A percentile compares a stretch with the other conserved stretches of the same genome.
Conservation (phyloP, 2,797 vertebrate species). For the Malurus leucopterus region DNA sequence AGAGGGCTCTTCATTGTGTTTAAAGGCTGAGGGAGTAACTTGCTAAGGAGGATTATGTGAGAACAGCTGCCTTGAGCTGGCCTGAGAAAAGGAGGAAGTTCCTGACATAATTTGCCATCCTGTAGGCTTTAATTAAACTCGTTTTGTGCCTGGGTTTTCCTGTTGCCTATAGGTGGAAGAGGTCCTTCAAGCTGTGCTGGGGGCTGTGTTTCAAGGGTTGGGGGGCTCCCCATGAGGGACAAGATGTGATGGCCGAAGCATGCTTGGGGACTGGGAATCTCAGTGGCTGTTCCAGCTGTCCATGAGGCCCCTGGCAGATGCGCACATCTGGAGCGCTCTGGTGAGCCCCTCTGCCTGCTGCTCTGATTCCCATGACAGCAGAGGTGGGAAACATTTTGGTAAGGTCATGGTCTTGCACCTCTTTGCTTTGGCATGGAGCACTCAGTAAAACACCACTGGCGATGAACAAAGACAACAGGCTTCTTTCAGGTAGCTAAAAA, state of each 20-base stretch:
- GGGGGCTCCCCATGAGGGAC: not conserved
- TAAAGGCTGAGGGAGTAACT: not conserved
- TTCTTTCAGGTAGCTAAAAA: not conserved
- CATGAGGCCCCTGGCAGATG: accelerated
- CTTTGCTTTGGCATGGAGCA: not conserved
- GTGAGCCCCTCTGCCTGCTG: not conserved
- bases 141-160: not conserved
- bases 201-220: not conserved
- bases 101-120: accelerated
- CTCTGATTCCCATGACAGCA: not conserved
- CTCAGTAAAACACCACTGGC: accelerated
- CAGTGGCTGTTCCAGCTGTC: accelerated
- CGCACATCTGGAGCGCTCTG: not conserved
- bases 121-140: not conserved
- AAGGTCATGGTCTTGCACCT: not conserved
- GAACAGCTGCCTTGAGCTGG: not conserved
- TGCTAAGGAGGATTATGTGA: not conserved
- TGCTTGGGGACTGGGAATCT: not conserved
- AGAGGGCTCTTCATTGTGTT: not conserved
- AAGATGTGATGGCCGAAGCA: not conserved
- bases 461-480: not conserved
- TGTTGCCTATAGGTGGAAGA: not conserved
- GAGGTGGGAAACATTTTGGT: not conserved
- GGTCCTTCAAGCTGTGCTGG: not conserved
- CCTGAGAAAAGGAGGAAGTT: not conserved